Conservation (phyloP, 2,113 vertebrate genomes). For the Crypturellus undulatus region DNA sequence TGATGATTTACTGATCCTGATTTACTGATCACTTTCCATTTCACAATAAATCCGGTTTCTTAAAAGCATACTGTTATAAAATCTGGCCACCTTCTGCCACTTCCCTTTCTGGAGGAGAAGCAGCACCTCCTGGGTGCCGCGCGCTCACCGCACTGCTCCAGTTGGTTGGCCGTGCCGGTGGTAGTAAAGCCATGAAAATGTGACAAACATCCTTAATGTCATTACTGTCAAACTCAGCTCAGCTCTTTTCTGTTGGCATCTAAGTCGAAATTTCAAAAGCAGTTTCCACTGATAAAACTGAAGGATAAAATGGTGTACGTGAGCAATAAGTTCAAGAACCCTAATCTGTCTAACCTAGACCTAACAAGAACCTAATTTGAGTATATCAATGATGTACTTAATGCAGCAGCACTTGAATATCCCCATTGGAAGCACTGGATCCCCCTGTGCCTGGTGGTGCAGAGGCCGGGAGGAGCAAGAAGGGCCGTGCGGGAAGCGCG, state of each 20-base stretch:
- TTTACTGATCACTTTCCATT: not conserved
- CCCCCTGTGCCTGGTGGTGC: not conserved
- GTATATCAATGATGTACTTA: not conserved
- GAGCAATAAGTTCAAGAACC: not conserved
- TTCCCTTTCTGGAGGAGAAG: constrained; percentile 9
- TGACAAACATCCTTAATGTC: not conserved
- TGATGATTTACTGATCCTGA: not conserved
- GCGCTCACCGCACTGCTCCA: not conserved
- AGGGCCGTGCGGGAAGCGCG: rapidly evolving
- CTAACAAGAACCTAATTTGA: not conserved
- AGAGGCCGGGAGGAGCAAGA: not conserved
- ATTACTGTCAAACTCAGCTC: not conserved
- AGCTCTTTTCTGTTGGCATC: not conserved
- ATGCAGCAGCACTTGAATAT: not conserved
- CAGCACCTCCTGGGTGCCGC: not conserved
- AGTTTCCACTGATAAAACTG: not conserved
- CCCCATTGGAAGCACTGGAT: not conserved
- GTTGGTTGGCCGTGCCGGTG: not conserved
- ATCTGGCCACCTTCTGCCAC: not conserved
- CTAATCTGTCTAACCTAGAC: no score
- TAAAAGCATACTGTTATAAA: not conserved
- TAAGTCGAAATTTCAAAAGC: not conserved
- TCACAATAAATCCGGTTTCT: constrained; percentile 17
- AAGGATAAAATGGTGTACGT: not conserved
- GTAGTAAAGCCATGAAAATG: not conserved